Percentiles rank a stretch among this genome's conserved stretches.
Conservation (phyloP, 2,113 vertebrate genomes). For the Lanius ludovicianus region DNA sequence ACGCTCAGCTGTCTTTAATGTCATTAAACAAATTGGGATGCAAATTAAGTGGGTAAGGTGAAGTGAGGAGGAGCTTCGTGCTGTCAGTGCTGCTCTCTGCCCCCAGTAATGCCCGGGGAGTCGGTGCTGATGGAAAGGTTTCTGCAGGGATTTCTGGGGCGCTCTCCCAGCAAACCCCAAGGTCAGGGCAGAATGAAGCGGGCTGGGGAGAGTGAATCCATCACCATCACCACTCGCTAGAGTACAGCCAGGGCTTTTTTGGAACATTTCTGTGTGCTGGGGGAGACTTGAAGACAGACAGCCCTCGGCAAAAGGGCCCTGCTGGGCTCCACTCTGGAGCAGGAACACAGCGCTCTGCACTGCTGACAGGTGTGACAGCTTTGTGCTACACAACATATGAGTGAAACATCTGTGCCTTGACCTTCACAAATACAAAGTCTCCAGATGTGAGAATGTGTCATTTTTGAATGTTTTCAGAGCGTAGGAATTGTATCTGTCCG, state of each 20-base stretch:
- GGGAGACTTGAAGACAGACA: background rate
- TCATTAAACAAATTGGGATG: background rate
- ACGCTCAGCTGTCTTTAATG: background rate
- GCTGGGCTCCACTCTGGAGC: background rate
- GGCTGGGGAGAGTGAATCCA: background rate
- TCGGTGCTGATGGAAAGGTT: background rate
- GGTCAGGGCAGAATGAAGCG: background rate
- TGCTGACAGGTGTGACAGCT: background rate
- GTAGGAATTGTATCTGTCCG: background rate
- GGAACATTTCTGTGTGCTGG: background rate
- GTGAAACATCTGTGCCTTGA: background rate
- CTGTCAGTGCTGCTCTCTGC: background rate
- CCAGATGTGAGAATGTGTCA: background rate
- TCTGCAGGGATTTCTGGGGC: background rate
- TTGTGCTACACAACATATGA: background rate
- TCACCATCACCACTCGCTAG: background rate
- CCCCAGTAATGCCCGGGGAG: background rate
- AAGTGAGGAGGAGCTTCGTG: background rate
- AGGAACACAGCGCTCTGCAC: background rate
- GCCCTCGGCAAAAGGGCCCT: background rate
- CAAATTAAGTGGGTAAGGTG: background rate
- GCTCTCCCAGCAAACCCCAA: background rate
- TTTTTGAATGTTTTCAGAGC: background rate
- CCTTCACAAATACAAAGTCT: background rate
- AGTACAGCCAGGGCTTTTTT: background rate